Evolutionary conservation across 2,888 invertebrate genomes (phyloP).

Genomic region (Pseudoips prasinana): DNA sequence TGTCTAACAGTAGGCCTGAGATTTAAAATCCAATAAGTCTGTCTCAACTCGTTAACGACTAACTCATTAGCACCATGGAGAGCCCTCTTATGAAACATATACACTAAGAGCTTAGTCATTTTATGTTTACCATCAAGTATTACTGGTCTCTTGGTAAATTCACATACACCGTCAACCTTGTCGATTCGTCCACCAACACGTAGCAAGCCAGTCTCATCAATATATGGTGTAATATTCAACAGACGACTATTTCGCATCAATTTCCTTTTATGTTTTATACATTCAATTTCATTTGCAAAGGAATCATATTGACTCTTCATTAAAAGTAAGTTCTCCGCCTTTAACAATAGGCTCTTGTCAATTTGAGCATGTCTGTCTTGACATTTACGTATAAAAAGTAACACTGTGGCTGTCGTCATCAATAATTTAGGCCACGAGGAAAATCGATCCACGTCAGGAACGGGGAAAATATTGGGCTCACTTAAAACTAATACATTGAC

Average conservation of each 20-base stretch:
- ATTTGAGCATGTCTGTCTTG: not conserved
- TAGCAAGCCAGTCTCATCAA: not conserved
- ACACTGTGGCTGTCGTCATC: not conserved
- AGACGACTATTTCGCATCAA: too few relatives aligned
- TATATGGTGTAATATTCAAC: not conserved
- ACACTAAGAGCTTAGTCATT: too few relatives aligned
- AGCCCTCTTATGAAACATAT: too few relatives aligned
- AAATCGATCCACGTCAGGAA: not conserved
- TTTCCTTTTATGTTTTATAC: too few relatives aligned
- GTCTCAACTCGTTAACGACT: constrained; percentile 10
- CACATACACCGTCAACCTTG: not conserved
- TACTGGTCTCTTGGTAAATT: not conserved
- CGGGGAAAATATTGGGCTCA: not conserved
- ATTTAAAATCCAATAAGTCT: constrained; percentile 4
- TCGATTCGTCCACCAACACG: constrained; percentile 1
- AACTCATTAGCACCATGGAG: too few relatives aligned
- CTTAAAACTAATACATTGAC: not conserved
- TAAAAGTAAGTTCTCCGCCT: too few relatives aligned
- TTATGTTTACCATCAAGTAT: constrained; percentile 3
- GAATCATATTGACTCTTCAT: too few relatives aligned
- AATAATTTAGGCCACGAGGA: not conserved
- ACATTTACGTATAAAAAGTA: not conserved
- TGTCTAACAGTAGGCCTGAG: too few relatives aligned
- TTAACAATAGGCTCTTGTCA: not conserved
- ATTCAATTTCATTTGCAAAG: too few relatives aligned